These are phyloP conservation scores for Chrysemys picta DNA, from an alignment of 2,113 vertebrate genomes.

Conservation along the genomic window DNA sequence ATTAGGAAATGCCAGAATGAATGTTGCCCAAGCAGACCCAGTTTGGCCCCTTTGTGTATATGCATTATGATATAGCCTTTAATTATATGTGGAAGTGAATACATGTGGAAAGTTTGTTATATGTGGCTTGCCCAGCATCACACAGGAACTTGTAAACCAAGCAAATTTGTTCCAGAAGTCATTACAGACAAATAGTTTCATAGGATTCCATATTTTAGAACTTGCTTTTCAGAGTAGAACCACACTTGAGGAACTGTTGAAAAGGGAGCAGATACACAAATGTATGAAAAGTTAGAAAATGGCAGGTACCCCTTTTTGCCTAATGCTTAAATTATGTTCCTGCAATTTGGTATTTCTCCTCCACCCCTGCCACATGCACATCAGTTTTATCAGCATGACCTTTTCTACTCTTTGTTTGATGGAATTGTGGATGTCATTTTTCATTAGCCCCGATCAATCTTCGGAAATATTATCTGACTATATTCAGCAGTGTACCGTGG, in stretches of 20 bases:
- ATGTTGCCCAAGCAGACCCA: not conserved
- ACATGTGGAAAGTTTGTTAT: not conserved
- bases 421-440: not conserved
- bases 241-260: not conserved
- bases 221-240: not conserved
- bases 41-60: not conserved
- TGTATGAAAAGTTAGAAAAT: not conserved
- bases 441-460: constrained; percentile 83
- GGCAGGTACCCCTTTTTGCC: not conserved
- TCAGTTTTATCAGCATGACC: not conserved
- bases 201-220: not conserved
- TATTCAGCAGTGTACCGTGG: constrained; percentile 72
- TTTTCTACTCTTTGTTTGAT: not conserved
- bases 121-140: not conserved
- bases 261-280: not conserved
- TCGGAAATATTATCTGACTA: constrained; percentile 78
- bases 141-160: not conserved
- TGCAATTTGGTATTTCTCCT: not conserved
- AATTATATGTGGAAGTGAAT: not conserved
- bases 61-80: not conserved
- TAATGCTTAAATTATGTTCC: not conserved
- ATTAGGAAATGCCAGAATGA: not conserved
- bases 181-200: not conserved
- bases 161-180: not conserved
- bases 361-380: not conserved